Evolutionary conservation across 2,113 vertebrate species (phyloP), one percentile per base, ranked within the genome.

Genomic region (Heterocephalus glaber): DNA sequence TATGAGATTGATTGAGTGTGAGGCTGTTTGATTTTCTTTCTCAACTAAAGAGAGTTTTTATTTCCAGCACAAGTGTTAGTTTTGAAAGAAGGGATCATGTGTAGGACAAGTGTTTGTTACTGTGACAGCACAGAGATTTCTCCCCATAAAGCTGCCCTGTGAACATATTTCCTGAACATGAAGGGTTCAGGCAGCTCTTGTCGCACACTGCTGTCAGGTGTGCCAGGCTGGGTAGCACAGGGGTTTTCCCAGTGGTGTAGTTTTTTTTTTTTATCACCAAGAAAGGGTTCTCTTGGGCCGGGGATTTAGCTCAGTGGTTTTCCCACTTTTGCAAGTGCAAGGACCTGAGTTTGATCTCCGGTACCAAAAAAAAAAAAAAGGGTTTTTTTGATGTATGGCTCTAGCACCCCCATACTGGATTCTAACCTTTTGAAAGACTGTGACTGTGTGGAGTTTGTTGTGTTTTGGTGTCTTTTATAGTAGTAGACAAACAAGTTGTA

Each of bases 51-150:
- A 95, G 68, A 4, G 26, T 90, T 96, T 92, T 94, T n/a, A 85
- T 96, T 96, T 80, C 47, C 41, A 92, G 81, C 52, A 77, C 96
- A 95, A 90, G 93, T 85, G 81, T 92, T 97, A 68, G 83, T 95
- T 95, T 88, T 92, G 68, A 76, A 72, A 92, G 81, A 91, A 84
- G 86, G 38, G 44, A 76, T 94, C 22, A 19, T 30, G 38, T 2
- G 16, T 12, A n/a, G 86, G 56, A 77, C 65, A 90, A 95, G 95
- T 89, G n/a, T 85, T 86, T 76, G 61, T 76, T 81, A 49, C n/a
- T 70, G 61, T 61, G 88, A 76, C 28, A 86, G 76, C 85, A 61
- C 44, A 24, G 92, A 54, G 63, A 58, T 77, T 91, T 94, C 94
- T 86, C 63, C 74, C 58, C 65, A 16, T 28, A 56, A 65, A 79